Evolutionary conservation across 2,888 invertebrate genomes (phyloP), one percentile per base, ranked within the genome.

Genomic region (Portevinia maculata): DNA sequence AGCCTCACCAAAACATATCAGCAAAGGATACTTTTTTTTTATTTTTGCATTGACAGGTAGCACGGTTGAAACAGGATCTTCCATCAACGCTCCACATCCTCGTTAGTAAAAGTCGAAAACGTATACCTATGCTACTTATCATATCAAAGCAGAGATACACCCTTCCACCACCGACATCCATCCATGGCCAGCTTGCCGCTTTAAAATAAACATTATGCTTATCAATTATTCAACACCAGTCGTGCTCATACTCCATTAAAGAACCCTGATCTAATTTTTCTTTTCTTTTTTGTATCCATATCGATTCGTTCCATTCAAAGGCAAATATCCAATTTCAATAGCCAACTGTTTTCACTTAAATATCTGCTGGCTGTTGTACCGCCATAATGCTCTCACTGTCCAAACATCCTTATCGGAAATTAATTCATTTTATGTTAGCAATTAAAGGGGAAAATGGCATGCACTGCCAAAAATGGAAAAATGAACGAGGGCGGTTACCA

Each of bases 331-430:
- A 59, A 57, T 79, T 73, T 67, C 67, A 79, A 60, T 67, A 41
- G 19, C n/a, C 6, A 7, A 13, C 39, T 15, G 2, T 28, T 52
- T 28, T 50, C 3, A 5, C 28, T 17, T 21, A 9, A 44, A 21
- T 46, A 50, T 53, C 19, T 32, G 41, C 60, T 55, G 53, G 34
- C 39, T 55, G 19, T 65, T 57, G 32, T 44, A 39, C 46, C 65
- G 39, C 65, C 71, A 73, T 65, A n/a, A 44, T 21, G 44, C 19
- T 44, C 59, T 37, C 79, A 60, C 65, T 83, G 81, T 71, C 65
- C 76, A 67, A 83, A 76, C 53, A 83, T 76, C 76, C 81, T 83
- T 83, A 83, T 83, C 81, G 76, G 76, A 76, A 83, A 83, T 83
- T 83, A 76, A 76, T 83, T 76, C 76, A 48, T 71, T 83, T 83